Conservation (phyloP, 2,113 vertebrate species). For the Sialia sialis region DNA sequence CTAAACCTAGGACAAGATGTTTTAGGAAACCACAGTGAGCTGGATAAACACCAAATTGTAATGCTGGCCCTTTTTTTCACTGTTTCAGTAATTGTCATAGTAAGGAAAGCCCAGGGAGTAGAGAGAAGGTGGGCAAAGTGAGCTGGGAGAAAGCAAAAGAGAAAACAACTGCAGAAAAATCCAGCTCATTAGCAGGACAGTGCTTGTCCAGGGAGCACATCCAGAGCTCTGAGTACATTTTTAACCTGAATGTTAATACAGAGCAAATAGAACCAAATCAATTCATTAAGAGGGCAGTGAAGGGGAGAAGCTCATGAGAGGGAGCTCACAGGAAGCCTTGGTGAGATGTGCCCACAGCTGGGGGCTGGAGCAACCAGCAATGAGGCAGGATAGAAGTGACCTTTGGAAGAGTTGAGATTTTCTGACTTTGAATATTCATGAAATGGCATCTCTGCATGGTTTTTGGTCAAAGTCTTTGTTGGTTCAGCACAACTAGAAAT, state of each 20-base stretch:
- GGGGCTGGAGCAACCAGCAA: not conserved
- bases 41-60: not conserved
- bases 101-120: not conserved
- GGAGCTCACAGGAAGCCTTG: not conserved
- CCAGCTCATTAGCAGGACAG: not conserved
- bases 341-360: not conserved
- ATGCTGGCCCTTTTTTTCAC: fast-evolving
- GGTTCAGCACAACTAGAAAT: not conserved
- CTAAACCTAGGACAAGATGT: not conserved
- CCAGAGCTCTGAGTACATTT: not conserved
- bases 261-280: not conserved
- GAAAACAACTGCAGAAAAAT: not conserved
- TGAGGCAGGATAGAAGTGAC: not conserved
- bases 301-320: not conserved
- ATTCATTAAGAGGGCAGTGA: not conserved
- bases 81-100: not conserved
- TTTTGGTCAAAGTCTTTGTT: not conserved
- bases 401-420: not conserved
- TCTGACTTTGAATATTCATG: not conserved
- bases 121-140: not conserved
- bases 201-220: not conserved
- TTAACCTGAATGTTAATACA: not conserved
- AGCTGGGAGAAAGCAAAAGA: not conserved
- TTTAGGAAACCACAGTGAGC: not conserved
- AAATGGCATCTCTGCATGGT: fast-evolving